A percentile compares a stretch with the other conserved stretches of the same genome.
Evolutionary conservation across 1,140 invertebrate species (phyloP).

Genomic region (Dinoponera quadriceps): DNA sequence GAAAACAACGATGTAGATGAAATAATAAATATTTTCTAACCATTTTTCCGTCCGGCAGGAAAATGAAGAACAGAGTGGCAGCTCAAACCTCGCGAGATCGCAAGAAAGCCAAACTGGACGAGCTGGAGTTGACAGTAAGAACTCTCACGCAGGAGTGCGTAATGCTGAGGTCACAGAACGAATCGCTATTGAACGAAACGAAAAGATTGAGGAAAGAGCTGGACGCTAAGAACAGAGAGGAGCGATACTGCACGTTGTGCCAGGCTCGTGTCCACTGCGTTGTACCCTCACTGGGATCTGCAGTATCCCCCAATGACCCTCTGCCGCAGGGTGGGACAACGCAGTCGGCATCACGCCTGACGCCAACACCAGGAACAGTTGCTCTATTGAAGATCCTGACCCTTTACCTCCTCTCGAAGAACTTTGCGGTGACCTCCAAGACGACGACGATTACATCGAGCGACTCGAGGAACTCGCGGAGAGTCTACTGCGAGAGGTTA

Average conservation of each 20-base stretch:
- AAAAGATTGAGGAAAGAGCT: constrained; percentile 86
- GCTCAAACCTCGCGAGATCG: constrained; percentile 98
- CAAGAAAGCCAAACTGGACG: constrained; percentile 97
- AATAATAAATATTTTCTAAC: too few species aligned
- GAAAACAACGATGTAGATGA: too few species aligned
- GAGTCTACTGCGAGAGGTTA: constrained; percentile 92
- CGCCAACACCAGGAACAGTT: constrained; percentile 81
- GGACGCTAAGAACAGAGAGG: constrained; percentile 76
- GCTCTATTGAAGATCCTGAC: constrained; percentile 89
- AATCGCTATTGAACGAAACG: constrained; percentile 88
- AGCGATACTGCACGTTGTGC: constrained; percentile 83
- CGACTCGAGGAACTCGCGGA: constrained; percentile 92
- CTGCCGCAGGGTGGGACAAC: constrained; percentile 92
- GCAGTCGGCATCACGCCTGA: constrained; percentile 87
- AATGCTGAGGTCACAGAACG: constrained; percentile 88
- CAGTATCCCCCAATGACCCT: constrained; percentile 90
- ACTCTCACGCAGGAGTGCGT: constrained; percentile 88
- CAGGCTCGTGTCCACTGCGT: constrained; percentile 87
- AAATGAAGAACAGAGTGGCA: constrained; percentile 98
- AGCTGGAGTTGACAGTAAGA: constrained; percentile 92
- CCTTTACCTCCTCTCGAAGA: constrained; percentile 93
- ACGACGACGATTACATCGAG: constrained; percentile 88
- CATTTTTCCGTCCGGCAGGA: too few species aligned
- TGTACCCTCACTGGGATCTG: constrained; percentile 89
- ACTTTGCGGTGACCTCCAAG: constrained; percentile 89